A percentile compares a stretch with the other conserved stretches of the same genome.
Conservation (phyloP, 1,140 invertebrate genomes). For the Heterodera schachtii region DNA sequence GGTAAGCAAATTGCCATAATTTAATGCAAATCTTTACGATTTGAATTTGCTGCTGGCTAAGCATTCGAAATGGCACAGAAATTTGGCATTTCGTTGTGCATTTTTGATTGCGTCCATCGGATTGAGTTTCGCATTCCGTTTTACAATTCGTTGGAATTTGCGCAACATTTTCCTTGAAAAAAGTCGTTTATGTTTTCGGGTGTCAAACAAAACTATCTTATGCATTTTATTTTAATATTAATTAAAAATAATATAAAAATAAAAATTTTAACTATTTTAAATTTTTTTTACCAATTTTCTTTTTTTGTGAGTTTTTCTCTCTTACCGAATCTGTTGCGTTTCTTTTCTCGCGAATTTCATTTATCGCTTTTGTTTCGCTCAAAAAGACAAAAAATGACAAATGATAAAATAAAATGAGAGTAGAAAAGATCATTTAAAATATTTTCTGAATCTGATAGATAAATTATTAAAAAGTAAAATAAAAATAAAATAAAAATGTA, state of each 20-base stretch:
- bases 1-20: too few species aligned
- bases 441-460: too few species aligned
- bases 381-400: neutral
- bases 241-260: too few species aligned
- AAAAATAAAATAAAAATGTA: too few species aligned
- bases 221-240: too few species aligned
- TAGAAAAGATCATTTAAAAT: neutral
- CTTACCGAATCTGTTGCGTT: neutral
- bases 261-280: too few species aligned
- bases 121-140: neutral
- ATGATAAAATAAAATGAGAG: neutral
- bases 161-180: neutral
- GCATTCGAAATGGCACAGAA: neutral
- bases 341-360: neutral
- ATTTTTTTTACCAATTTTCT: neutral
- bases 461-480: too few species aligned
- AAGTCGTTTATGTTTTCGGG: too few species aligned
- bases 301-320: neutral
- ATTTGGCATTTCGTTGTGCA: slow-evolving; percentile 1
- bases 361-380: neutral
- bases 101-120: neutral
- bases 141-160: neutral
- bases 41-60: neutral
- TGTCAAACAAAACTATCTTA: too few species aligned
- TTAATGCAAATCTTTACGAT: neutral